Base-by-base conservation (phyloP, 64 coral and sea anemone genomes). In the Trachythela sp. region DNA sequence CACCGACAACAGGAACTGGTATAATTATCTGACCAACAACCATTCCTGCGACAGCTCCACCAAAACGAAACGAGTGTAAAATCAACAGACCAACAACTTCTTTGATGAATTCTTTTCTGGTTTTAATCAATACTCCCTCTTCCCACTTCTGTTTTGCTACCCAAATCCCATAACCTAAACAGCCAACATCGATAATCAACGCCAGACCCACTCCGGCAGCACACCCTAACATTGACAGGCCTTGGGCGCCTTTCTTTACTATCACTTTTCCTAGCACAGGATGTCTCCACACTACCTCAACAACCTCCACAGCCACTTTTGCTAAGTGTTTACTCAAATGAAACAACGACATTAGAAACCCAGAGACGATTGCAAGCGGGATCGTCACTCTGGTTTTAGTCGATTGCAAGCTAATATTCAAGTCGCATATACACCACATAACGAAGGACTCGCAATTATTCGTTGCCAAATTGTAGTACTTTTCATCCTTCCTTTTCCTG, bases 371-470 rank as follows among this genome's bases (percentile, higher is more conserved):
- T n/a, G 5, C 14, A 22, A n/a, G 8, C 54, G 0, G 11, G 42
- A 59, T 0, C 54, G 24, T 13, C 18, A 22, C 7, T 49, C 4
- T 15, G 54, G 18, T 6, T 58, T 6, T 2, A 6, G 42, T 45
- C 42, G 54, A 4, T 50, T 94, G 92, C 20, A 85, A 36, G 48
- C 92, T 94, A 13, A 88, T 72, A 8, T 85, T 87, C 37, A 90
- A 30, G 15, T 52, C 92, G 68, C 92, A 94, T 24, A 84, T 71
- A 50, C 92, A 94, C 85, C 85, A 88, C 5, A 51, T 91, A 0
- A 91, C 89, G 9, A 94, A 91, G 32, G 67, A 40, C 39, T 94
- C 92, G 54, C 92, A 94, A 52, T 94, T 94, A 54, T 94, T 94
- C 4, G 64, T 26, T 14, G 48, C 14, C 15, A 70, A 0, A 49